These are phyloP conservation scores for Octodonta nipae DNA, from an alignment of 2,888 invertebrate genomes.

Conservation along the genomic window DNA sequence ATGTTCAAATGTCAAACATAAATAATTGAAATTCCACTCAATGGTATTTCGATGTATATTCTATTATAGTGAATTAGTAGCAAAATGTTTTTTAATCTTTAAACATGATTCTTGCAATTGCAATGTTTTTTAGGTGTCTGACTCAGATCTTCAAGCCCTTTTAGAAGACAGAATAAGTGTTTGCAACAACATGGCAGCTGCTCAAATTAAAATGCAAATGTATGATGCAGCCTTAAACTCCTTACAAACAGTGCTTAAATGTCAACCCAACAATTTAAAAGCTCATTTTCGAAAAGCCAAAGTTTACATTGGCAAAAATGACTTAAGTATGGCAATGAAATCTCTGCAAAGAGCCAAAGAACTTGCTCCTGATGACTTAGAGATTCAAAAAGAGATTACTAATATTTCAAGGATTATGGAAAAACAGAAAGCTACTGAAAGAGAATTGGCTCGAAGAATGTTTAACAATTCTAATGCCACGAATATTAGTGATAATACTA, in stretches of 20 bases:
- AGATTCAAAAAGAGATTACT: conserved; percentile 38
- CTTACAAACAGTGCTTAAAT: conserved; percentile 66
- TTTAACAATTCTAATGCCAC: conserved; percentile 27
- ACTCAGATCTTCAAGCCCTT: conserved; percentile 49
- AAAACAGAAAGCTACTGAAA: conserved; percentile 37
- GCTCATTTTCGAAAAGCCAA: conserved; percentile 78
- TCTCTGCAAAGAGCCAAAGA: conserved; percentile 49
- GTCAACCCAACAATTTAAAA: conserved; percentile 80
- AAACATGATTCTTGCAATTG: too few species aligned
- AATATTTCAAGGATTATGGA: conserved; percentile 24
- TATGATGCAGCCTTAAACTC: conserved; percentile 75
- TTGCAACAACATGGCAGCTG: conserved; percentile 84
- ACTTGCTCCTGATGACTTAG: conserved; percentile 48
- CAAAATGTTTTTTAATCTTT: too few species aligned
- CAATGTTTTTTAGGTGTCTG: too few species aligned
- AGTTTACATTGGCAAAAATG: conserved; percentile 53
- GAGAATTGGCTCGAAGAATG: conserved; percentile 41
- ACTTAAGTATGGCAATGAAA: conserved; percentile 55
- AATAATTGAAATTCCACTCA: too few species aligned
- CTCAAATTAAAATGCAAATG: conserved; percentile 77
- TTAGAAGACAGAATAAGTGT: conserved; percentile 71
- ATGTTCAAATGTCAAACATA: too few species aligned
- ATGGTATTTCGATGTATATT: too few species aligned
- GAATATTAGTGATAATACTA: too few species aligned
- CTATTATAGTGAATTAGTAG: too few species aligned